Evolutionary conservation across 2,888 invertebrate genomes (phyloP), one percentile per base, ranked within the genome.

Genomic region (Drosophila prolongata): DNA sequence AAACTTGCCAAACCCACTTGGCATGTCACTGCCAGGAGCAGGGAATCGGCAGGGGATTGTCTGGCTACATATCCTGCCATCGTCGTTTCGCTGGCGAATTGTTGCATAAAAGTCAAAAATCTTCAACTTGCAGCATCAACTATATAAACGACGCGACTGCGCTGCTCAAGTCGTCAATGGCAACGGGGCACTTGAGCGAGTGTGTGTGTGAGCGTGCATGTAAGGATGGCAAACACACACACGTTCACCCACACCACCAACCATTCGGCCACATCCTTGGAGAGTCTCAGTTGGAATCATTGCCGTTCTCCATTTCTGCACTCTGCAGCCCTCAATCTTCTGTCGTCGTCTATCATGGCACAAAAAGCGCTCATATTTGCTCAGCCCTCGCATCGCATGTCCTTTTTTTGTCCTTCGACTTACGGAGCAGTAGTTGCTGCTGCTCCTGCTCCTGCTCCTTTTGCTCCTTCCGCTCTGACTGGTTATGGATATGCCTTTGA

Each of bases 61-160:
- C 73, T 56, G 65, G 64, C 52, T 40, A 65, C 76, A 83, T 83
- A 83, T 57, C 85, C 83, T 75, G 77, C 67, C 56, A 74, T 24
- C 19, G 65, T 58, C 52, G 54, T 53, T 71, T 74, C 74, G 86
- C 79, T 68, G 75, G 75, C 81, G 89, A 85, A 85, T 85, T 87
- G 85, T 87, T 85, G 87, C 89, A 89, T 87, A 84, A 86, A 86
- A 86, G 85, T 86, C 85, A 86, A 81, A 85, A 86, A 86, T 86
- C 89, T 89, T 89, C 73, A 81, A 87, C 89, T 86, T 79, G 72
- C 73, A 79, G 87, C 76, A 76, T 75, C 76, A 81, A 81, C 89
- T 80, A 75, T 66, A 76, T 77, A 78, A 74, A 72, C 73, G 71
- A 75, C 70, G 81, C 58, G 49, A 61, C 73, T 78, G 66, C 68